Percentiles rank a stretch among this genome's conserved stretches.
These are phyloP conservation scores for Falco novaeseelandiae DNA, from an alignment of 2,797 vertebrate genomes.

Conservation along the genomic window DNA sequence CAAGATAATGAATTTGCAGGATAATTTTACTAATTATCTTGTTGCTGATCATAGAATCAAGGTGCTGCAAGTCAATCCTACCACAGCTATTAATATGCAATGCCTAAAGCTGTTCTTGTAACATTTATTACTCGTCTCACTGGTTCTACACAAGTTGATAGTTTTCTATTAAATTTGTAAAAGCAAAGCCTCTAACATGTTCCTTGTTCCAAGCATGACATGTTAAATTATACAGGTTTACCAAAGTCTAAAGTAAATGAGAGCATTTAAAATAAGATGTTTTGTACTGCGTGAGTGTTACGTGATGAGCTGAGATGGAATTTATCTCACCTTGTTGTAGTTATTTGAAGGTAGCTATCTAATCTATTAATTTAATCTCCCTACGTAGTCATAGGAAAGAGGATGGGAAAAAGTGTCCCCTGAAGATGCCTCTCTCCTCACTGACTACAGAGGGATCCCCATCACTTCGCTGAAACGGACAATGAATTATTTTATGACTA, in stretches of 20 bases:
- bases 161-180: conserved; percentile 63
- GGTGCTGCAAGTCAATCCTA: conserved; percentile 55
- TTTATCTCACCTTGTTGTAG: not conserved
- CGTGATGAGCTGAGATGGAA: not conserved
- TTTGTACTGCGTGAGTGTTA: not conserved
- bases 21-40: conserved; percentile 75
- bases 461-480: not conserved
- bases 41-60: conserved; percentile 60
- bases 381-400: not conserved
- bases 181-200: not conserved
- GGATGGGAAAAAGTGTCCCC: not conserved
- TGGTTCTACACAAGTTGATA: conserved; percentile 38
- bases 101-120: conserved; percentile 64
- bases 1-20: conserved; percentile 72
- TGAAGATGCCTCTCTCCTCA: not conserved
- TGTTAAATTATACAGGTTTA: conserved; percentile 59
- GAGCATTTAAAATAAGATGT: conserved; percentile 28
- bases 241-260: not conserved
- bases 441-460: not conserved
- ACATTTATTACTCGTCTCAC: conserved; percentile 62
- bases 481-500: not conserved
- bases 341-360: not conserved
- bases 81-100: conserved; percentile 55
- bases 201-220: conserved; percentile 44
- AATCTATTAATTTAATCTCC: not conserved